phyloP scores from a whole-genome alignment of 2,113 vertebrate genomes.

The Prionailurus bengalensis region DNA sequence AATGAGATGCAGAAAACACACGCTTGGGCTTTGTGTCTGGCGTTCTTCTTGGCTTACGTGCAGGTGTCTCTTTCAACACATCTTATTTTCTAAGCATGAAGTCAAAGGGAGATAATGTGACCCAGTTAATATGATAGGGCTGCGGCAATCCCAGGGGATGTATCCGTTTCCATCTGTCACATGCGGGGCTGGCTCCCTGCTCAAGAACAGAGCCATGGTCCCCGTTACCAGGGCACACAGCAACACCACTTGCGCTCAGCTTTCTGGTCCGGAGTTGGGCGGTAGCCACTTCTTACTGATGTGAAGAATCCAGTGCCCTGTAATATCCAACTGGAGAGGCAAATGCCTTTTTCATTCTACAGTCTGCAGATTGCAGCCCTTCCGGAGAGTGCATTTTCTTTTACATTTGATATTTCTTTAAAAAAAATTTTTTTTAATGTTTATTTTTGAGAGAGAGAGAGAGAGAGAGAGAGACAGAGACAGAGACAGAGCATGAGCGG shows the following conservation, averaged over 20 bases:
- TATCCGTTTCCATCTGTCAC: neutral
- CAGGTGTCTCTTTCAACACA: neutral
- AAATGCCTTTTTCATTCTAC: neutral
- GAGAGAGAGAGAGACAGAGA: too few relatives aligned
- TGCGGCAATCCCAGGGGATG: neutral
- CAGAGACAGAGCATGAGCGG: too few relatives aligned
- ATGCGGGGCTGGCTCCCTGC: neutral
- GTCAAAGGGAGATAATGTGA: neutral
- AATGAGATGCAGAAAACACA: neutral
- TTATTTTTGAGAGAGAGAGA: too few relatives aligned
- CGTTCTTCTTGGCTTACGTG: neutral
- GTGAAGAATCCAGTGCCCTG: neutral
- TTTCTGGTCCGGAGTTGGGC: neutral
- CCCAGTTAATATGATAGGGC: neutral
- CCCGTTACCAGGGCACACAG: neutral
- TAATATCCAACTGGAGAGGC: neutral
- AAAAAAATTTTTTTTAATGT: too few relatives aligned
- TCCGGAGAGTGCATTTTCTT: neutral
- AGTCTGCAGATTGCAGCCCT: neutral
- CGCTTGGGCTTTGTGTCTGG: neutral
- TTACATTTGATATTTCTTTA: neutral
- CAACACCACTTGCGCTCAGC: neutral
- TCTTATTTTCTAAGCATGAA: slow-evolving; percentile 34
- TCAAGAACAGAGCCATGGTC: neutral
- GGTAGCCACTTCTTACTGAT: neutral